Evolutionary conservation across 2,888 invertebrate genomes (phyloP), one percentile per base, ranked within the genome.

Genomic region (Charanyca ferruginea): DNA sequence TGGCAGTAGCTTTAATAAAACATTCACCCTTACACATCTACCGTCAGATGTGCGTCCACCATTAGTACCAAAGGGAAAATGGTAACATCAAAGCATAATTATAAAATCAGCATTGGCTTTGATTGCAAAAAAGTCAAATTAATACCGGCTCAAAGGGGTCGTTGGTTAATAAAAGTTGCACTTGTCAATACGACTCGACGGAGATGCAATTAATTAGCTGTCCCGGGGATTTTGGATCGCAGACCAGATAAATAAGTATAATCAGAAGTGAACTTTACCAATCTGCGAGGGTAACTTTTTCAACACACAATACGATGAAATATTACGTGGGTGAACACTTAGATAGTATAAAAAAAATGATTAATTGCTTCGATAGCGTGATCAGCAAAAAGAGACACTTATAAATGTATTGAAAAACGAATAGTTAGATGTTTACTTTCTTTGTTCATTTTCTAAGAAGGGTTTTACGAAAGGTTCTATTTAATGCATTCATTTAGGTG

Each of bases 161-260:
- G 35, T 25, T 47, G 60, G 58, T 61, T 68, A 77, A 73, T 69
- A 74, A 81, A 80, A 75, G 54, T 63, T 67, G 79, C 73, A 74
- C 69, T 73, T 59, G 61, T 71, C 66, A 65, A 65, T 58, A 52
- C 55, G 48, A 59, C 28, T 66, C 60, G 60, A 77, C 66, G 66
- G 64, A 69, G 62, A 73, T 77, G 77, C 73, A 80, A 81, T 80
- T 76, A 63, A 63, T 75, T 72, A 71, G 54, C 52, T 38, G 55
- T 25, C 22, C 35, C 44, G 52, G 59, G 59, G 42, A 52, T 61
- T 16, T 18, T 23, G 16, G n/a, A 8, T 9, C 48, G 25, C 22
- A 25, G 66, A 66, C 28, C 49, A 75, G 49, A 69, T 53, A 65
- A 57, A 61, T 42, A 65, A 57, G 57, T 42, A 61, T 58, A 11